phyloP scores from a whole-genome alignment of 2,888 invertebrate species.

The Epirrhoe tristata region DNA sequence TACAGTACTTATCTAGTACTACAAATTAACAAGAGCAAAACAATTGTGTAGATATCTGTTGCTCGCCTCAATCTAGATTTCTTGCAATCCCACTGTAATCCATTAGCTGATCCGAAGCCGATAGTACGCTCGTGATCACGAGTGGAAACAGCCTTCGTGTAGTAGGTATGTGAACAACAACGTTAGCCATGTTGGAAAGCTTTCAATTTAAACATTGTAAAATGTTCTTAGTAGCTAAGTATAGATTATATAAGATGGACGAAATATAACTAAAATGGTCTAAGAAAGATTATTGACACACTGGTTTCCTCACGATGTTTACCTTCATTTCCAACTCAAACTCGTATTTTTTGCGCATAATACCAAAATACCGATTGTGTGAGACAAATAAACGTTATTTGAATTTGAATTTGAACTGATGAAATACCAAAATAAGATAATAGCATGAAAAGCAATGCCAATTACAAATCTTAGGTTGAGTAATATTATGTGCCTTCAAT shows the following conservation, averaged over 20 bases:
- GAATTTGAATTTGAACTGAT: no score
- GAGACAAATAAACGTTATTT: no score
- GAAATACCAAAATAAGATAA: no score
- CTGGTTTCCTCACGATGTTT: no score
- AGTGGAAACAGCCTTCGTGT: constrained; percentile 6
- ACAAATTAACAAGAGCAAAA: neutral
- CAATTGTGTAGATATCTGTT: constrained; percentile 4
- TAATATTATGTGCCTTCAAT: constrained; percentile 12
- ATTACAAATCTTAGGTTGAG: constrained; percentile 4
- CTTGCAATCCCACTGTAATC: constrained; percentile 23
- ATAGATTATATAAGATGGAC: no score
- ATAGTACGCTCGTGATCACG: neutral
- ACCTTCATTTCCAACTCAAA: no score
- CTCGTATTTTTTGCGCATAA: no score
- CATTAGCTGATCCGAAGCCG: constrained; percentile 18
- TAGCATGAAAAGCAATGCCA: no score
- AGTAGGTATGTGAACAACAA: neutral
- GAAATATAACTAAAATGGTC: no score
- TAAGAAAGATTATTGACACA: no score
- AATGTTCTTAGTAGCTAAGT: no score
- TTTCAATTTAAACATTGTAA: neutral
- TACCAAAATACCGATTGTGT: no score
- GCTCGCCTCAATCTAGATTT: constrained; percentile 16
- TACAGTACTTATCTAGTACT: neutral
- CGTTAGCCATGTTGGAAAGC: neutral